Conservation (phyloP, 1,140 invertebrate genomes). For the Acromyrmex echinatior region DNA sequence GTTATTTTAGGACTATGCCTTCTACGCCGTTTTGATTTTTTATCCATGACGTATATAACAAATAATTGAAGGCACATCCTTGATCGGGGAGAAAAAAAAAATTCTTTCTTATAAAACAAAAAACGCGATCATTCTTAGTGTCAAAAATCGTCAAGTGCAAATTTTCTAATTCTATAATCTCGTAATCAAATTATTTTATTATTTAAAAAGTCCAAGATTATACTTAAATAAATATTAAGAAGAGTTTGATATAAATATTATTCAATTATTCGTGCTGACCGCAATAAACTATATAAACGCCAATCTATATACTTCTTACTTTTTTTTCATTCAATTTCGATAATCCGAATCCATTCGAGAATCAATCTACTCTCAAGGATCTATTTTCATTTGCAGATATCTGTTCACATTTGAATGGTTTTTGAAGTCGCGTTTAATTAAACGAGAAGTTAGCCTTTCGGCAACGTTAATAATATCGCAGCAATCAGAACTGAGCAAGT, state of each 20-base stretch:
- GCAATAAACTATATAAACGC: not conserved
- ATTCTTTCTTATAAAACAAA: not conserved
- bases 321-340: not conserved
- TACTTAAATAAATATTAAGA: conserved; percentile 12
- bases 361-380: not conserved
- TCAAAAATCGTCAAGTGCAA: not conserved
- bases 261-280: not conserved
- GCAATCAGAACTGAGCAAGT: conserved; percentile 20
- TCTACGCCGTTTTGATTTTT: conserved; percentile 46
- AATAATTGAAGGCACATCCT: conserved; percentile 76
- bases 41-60: conserved; percentile 26
- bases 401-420: not conserved
- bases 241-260: not conserved
- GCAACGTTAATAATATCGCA: conserved; percentile 13
- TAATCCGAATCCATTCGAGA: not conserved
- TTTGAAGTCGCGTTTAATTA: conserved; percentile 29
- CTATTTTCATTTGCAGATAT: not conserved
- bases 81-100: conserved; percentile 66
- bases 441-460: conserved; percentile 9
- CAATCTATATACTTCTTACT: not conserved
- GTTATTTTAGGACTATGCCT: conserved; percentile 25
- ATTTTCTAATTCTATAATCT: not conserved
- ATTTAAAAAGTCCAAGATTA: conserved; percentile 1
- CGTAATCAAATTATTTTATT: conserved; percentile 14
- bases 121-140: conserved; percentile 1